Evolutionary conservation across 2,888 invertebrate species (phyloP), one percentile per base, ranked within the genome.

Genomic region (Nipponacmea schrenckii): DNA sequence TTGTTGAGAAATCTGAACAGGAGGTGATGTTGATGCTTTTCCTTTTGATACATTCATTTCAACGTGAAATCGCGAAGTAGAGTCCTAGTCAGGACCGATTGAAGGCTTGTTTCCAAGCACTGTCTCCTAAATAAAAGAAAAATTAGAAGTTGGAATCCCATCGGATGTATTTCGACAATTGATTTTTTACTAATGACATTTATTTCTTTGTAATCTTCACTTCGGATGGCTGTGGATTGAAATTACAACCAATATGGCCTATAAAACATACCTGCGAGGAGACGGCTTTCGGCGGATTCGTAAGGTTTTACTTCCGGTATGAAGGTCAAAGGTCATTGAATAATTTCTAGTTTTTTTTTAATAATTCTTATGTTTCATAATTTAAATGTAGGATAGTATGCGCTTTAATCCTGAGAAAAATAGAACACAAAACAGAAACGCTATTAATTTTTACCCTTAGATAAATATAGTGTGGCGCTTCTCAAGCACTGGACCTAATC

Each of bases 81-180:
- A 56, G 56, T 56, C 56, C 56, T 56, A 79, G 74, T 77, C 81
- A 83, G 84, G 84, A 82, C 83, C 74, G 73, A 79, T 82, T 78
- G 77, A 78, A 78, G 79, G 83, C 84, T 84, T 83, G 83, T 84
- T 85, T 81, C 83, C 84, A 84, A 86, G 84, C 84, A 82, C 83
- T 81, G 79, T 84, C 86, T 84, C 86, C 86, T 86, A 78, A 69
- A 71, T 74, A 68, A 71, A 74, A 77, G 69, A 80, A 79, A 81
- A 83, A 76, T 79, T 80, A 78, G 72, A 72, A 62, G 20, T 50
- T 69, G 63, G 56, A 56, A 56, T n/a, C 56, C 56, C 56, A 71
- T 56, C 45, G n/a, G 67, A 20, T 20, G 27, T n/a, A 24, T n/a
- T 26, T 45, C 46, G 5, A 44, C 24, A 31, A 45, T 68, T 12